Conservation (phyloP, 2,888 invertebrate species). For the Nomada flava region DNA sequence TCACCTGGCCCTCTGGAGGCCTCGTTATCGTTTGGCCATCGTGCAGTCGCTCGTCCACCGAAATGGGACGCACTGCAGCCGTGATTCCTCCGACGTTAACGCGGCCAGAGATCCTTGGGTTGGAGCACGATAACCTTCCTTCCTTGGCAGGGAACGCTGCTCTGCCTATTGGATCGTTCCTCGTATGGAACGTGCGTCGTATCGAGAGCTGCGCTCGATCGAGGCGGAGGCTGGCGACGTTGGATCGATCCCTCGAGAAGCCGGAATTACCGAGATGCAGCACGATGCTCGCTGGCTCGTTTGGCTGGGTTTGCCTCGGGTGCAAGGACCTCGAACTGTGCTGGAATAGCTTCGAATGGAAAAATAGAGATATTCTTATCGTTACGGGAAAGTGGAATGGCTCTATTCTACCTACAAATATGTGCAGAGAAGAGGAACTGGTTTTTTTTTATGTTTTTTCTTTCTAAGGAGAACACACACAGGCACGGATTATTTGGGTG, state of each 20-base stretch:
- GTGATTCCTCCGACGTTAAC: constrained; percentile 49
- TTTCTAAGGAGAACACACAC: too few relatives aligned
- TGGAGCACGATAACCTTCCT: constrained; percentile 69
- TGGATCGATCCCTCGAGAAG: neutral
- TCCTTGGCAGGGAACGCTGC: constrained; percentile 59
- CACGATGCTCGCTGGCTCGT: neutral
- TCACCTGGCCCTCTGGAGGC: neutral
- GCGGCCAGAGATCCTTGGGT: constrained; percentile 64
- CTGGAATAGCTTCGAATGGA: neutral
- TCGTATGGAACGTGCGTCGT: constrained; percentile 58
- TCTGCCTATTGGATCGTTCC: constrained; percentile 56
- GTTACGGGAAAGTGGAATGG: too few relatives aligned
- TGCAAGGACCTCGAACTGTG: neutral
- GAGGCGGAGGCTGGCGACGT: neutral
- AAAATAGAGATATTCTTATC: too few relatives aligned
- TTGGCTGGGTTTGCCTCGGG: neutral
- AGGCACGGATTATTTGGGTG: too few relatives aligned
- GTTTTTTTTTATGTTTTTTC: too few relatives aligned
- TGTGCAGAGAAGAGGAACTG: too few relatives aligned
- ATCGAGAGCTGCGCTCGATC: constrained; percentile 10
- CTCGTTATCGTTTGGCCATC: neutral
- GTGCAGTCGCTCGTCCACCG: neutral
- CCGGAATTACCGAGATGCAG: neutral
- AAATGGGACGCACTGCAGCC: constrained; percentile 29
- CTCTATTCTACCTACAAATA: too few relatives aligned